Conservation (phyloP, 2,113 vertebrate species). For the Xiphophorus hellerii region DNA sequence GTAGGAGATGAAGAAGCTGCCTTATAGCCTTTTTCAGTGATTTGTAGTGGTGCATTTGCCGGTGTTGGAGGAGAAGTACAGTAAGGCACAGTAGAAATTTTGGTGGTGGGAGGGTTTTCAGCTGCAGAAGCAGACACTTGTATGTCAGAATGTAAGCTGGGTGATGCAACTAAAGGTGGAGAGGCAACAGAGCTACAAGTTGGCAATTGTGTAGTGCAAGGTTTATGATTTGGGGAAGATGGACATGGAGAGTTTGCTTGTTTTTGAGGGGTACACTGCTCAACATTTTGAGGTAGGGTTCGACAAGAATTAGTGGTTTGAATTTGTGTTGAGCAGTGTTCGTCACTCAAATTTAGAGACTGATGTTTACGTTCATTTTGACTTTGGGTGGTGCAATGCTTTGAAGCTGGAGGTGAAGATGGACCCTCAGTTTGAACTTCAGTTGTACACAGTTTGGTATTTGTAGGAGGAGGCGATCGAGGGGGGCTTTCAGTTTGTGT, state of each 20-base stretch:
- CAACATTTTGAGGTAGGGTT: conserved; percentile 39
- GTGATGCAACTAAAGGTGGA: conserved; percentile 18
- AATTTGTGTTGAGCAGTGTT: conserved; percentile 51
- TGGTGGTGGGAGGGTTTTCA: conserved; percentile 49
- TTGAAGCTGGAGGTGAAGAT: conserved; percentile 32
- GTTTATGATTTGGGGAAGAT: conserved; percentile 30
- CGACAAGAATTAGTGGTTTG: conserved; percentile 21
- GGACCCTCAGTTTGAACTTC: conserved; percentile 64
- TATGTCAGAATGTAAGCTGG: conserved; percentile 42
- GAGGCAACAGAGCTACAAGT: conserved; percentile 46
- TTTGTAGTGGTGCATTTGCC: conserved; percentile 47
- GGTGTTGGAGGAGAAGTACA: conserved; percentile 52
- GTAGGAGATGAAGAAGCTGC: conserved; percentile 49
- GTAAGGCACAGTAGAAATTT: conserved; percentile 75
- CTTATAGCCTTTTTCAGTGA: conserved; percentile 33
- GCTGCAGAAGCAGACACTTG: conserved; percentile 25
- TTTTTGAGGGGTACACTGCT: conserved; percentile 44
- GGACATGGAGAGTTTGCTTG: conserved; percentile 49
- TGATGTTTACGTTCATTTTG: conserved; percentile 56
- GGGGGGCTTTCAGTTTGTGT: conserved; percentile 66
- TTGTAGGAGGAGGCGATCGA: conserved; percentile 38
- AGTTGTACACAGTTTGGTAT: conserved; percentile 59
- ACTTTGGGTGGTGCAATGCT: conserved; percentile 59
- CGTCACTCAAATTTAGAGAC: conserved; percentile 31
- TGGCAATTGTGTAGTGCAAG: conserved; percentile 51